Evolutionary conservation across 1,140 invertebrate species (phyloP).

Genomic region (Magallana ariakensis): DNA sequence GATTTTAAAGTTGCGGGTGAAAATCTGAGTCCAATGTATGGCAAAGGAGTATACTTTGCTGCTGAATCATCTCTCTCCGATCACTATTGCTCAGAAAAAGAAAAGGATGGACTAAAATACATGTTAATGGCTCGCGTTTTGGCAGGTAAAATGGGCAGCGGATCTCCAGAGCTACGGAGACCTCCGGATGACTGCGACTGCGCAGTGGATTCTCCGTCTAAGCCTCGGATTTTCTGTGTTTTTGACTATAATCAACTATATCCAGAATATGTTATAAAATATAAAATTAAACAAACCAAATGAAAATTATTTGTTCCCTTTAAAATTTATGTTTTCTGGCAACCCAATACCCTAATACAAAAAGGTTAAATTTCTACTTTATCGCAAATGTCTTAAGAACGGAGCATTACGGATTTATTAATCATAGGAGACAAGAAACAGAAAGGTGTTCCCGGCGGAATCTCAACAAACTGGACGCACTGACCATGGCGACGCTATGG

Average conservation of each 20-base stretch:
- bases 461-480: too few relatives aligned
- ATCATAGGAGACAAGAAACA: too few relatives aligned
- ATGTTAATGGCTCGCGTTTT: conserved; percentile 58
- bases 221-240: conserved; percentile 65
- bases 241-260: conserved; percentile 67
- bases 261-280: conserved; percentile 69
- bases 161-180: conserved; percentile 38
- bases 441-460: too few relatives aligned
- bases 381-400: too few relatives aligned
- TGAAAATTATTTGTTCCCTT: not conserved
- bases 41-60: conserved; percentile 62
- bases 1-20: conserved; percentile 55
- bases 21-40: conserved; percentile 55
- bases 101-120: conserved; percentile 48
- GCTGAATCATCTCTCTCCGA: conserved; percentile 54
- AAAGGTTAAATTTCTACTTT: too few relatives aligned
- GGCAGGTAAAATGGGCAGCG: conserved; percentile 47
- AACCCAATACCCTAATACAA: too few relatives aligned
- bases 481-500: too few relatives aligned
- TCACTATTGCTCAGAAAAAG: conserved; percentile 48
- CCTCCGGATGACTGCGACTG: conserved; percentile 60
- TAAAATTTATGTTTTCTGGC: too few relatives aligned
- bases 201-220: conserved; percentile 57
- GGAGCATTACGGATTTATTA: too few relatives aligned
- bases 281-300: conserved; percentile 34